Evolutionary conservation across 2,888 invertebrate genomes (phyloP).

Genomic region (Lutraria lutraria): DNA sequence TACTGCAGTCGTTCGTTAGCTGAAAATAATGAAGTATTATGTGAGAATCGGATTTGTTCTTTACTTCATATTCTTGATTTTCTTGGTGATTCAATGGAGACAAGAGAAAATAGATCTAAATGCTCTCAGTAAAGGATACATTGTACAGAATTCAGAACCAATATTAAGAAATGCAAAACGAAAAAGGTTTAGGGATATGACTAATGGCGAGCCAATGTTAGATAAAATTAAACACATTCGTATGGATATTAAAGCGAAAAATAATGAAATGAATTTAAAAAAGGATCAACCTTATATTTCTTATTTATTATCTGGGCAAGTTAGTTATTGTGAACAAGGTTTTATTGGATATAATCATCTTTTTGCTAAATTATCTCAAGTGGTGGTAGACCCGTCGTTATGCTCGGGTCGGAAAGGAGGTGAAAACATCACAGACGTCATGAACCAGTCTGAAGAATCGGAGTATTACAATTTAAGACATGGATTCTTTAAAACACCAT

Average conservation of each 20-base stretch:
- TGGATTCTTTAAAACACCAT: slow-evolving; percentile 77
- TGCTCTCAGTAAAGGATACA: background rate
- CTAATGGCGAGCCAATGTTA: background rate
- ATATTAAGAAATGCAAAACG: background rate
- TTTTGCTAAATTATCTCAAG: slow-evolving; percentile 67
- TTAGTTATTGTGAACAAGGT: slow-evolving; percentile 51
- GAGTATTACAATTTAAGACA: slow-evolving; percentile 73
- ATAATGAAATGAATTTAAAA: background rate
- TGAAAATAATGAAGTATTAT: background rate
- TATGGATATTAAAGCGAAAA: background rate
- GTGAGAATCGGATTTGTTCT: background rate
- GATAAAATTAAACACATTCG: background rate
- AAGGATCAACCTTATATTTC: slow-evolving; percentile 1
- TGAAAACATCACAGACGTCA: slow-evolving; percentile 72
- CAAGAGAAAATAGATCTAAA: background rate
- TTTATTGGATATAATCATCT: slow-evolving; percentile 65
- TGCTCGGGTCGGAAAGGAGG: slow-evolving; percentile 71
- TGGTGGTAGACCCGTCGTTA: slow-evolving; percentile 67
- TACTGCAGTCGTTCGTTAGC: background rate
- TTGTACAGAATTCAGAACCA: background rate
- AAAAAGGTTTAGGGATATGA: background rate
- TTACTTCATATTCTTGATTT: background rate
- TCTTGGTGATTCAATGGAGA: background rate
- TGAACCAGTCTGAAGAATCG: slow-evolving; percentile 74
- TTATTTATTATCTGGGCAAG: background rate